These are phyloP conservation scores for Laticauda laticaudata DNA, from an alignment of 2,113 vertebrate genomes.

Conservation along the genomic window DNA sequence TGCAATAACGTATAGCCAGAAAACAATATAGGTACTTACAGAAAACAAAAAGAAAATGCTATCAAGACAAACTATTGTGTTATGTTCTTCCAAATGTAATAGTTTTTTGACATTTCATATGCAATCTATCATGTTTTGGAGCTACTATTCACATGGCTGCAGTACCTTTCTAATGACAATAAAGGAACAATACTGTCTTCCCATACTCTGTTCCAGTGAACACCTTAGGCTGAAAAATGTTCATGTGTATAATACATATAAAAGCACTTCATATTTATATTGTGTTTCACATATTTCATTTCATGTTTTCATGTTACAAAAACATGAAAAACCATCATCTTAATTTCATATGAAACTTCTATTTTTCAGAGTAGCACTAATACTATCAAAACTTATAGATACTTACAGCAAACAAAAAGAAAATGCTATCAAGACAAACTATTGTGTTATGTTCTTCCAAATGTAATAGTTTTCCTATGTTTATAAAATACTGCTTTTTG, in stretches of 20 bases:
- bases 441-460: not conserved
- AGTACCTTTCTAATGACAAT: not conserved
- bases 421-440: not conserved
- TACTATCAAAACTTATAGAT: not conserved
- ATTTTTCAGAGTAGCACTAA: not conserved
- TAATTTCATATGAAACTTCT: not conserved
- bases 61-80: too few species aligned
- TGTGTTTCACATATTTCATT: not conserved
- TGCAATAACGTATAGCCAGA: not conserved
- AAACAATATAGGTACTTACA: not conserved
- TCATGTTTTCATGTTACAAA: not conserved
- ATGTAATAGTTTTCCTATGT: not conserved
- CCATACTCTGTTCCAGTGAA: not conserved
- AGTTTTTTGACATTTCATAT: not conserved
- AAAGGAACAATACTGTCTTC: not conserved
- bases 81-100: too few species aligned
- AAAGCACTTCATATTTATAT: not conserved
- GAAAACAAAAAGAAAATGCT: too few species aligned
- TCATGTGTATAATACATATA: not conserved
- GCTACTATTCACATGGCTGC: not conserved
- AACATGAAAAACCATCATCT: not conserved
- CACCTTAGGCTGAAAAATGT: not conserved
- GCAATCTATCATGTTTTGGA: not conserved
- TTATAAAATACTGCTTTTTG: slow-evolving; percentile 9
- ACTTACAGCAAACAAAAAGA: slow-evolving; percentile 21